Percentiles rank a stretch among this genome's conserved stretches.
phyloP scores from a whole-genome alignment of 2,113 vertebrate species.

The Corydoras maculifer region DNA sequence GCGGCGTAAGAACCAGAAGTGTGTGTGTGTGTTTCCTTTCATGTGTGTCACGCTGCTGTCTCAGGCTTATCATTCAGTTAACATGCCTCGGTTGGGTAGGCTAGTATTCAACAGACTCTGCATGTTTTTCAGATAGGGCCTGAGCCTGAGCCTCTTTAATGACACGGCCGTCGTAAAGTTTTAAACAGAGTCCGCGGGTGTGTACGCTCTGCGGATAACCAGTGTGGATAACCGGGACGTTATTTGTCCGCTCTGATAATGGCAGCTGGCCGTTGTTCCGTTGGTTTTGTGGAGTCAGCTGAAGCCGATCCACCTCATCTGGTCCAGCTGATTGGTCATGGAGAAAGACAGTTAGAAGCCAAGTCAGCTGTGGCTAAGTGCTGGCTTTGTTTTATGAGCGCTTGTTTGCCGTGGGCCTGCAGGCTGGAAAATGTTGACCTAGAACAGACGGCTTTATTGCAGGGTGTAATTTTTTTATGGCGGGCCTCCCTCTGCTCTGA shows the following conservation, averaged over 20 bases:
- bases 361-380: conserved; percentile 57
- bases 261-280: conserved; percentile 3
- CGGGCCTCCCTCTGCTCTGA: background rate
- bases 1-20: too few relatives aligned
- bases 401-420: conserved; percentile 2
- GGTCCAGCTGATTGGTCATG: conserved; percentile 43
- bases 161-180: background rate
- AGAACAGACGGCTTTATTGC: background rate
- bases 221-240: too few relatives aligned
- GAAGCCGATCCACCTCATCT: conserved; percentile 32
- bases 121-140: too few relatives aligned
- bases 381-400: conserved; percentile 24
- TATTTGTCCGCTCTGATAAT: background rate
- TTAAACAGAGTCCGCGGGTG: background rate
- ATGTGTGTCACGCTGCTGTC: too few relatives aligned
- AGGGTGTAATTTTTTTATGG: background rate
- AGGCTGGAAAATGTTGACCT: background rate
- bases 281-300: conserved; percentile 51
- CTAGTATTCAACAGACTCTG: too few relatives aligned
- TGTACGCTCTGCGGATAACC: background rate
- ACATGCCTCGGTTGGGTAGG: too few relatives aligned
- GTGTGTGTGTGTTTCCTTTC: too few relatives aligned
- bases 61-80: too few relatives aligned
- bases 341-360: conserved; percentile 32
- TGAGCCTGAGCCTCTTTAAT: too few relatives aligned